Evolutionary conservation across 1,140 invertebrate genomes (phyloP).

Genomic region (Hylaeus anthracinus): DNA sequence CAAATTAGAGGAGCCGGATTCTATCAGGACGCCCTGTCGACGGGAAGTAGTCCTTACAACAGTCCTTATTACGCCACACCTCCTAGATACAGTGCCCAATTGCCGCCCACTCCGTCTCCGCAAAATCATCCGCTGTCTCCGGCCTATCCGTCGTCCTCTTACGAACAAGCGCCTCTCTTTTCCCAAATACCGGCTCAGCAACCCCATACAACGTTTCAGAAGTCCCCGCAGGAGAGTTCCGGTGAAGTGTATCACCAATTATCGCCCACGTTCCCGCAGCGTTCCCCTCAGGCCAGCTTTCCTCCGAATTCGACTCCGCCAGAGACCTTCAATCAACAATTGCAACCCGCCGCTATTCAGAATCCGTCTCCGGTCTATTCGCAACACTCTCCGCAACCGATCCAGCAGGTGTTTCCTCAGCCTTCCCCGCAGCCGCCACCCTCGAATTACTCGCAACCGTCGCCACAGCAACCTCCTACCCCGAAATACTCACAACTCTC

Average conservation of each 20-base stretch:
- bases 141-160: conserved; percentile 75
- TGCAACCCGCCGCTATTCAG: conserved; percentile 35
- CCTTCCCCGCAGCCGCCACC: conserved; percentile 64
- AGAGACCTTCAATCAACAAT: conserved; percentile 47
- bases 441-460: conserved; percentile 68
- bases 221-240: conserved; percentile 64
- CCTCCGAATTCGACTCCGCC: conserved; percentile 52
- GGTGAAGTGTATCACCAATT: conserved; percentile 58
- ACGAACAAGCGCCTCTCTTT: conserved; percentile 71
- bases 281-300: conserved; percentile 62
- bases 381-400: conserved; percentile 74
- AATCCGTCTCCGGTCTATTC: conserved; percentile 68
- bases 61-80: conserved; percentile 79
- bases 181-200: conserved; percentile 66
- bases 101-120: conserved; percentile 78
- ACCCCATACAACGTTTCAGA: conserved; percentile 68
- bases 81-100: conserved; percentile 77
- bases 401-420: conserved; percentile 65
- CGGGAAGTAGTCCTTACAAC: conserved; percentile 78
- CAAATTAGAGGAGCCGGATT: conserved; percentile 77
- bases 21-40: conserved; percentile 77
- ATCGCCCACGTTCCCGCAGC: conserved; percentile 64
- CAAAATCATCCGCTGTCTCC: conserved; percentile 77
- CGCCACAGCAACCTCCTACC: conserved; percentile 64
- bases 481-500: conserved; percentile 73